phyloP scores from a whole-genome alignment of 2,113 vertebrate species.

The Stegostoma tigrinum region DNA sequence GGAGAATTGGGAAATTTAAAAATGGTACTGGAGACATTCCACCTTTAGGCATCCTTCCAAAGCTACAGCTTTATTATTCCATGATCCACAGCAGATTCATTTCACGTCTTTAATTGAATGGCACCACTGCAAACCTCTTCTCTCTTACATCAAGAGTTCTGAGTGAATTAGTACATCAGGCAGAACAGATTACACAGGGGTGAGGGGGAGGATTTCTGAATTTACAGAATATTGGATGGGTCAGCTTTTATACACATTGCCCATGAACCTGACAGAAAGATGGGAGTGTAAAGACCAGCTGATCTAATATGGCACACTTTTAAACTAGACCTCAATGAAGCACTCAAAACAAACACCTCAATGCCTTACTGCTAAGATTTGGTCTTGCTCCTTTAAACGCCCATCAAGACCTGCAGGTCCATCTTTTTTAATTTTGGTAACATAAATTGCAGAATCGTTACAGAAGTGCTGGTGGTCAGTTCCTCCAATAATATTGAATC shows the following conservation, averaged over 20 bases:
- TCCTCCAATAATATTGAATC: constrained; percentile 95
- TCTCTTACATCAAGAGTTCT: background rate
- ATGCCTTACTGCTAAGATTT: constrained; percentile 77
- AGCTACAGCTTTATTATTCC: background rate
- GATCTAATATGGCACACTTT: background rate
- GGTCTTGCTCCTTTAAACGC: constrained; percentile 84
- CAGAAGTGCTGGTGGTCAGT: constrained; percentile 75
- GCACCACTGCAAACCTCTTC: background rate
- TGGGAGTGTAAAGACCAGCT: background rate
- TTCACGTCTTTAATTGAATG: background rate
- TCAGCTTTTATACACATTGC: background rate
- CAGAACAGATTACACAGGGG: background rate
- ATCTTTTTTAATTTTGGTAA: constrained; percentile 85
- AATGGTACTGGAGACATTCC: background rate
- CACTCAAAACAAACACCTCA: background rate
- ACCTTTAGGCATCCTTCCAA: background rate
- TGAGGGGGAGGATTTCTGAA: background rate
- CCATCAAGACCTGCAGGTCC: constrained; percentile 85
- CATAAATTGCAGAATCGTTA: constrained; percentile 84
- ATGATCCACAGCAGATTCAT: background rate
- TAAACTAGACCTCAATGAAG: background rate
- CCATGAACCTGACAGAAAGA: background rate
- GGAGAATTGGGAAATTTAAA: background rate
- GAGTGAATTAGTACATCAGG: background rate
- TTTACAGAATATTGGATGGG: background rate